These are phyloP conservation scores for Biston betularia DNA, from an alignment of 2,888 invertebrate genomes.

Conservation along the genomic window DNA sequence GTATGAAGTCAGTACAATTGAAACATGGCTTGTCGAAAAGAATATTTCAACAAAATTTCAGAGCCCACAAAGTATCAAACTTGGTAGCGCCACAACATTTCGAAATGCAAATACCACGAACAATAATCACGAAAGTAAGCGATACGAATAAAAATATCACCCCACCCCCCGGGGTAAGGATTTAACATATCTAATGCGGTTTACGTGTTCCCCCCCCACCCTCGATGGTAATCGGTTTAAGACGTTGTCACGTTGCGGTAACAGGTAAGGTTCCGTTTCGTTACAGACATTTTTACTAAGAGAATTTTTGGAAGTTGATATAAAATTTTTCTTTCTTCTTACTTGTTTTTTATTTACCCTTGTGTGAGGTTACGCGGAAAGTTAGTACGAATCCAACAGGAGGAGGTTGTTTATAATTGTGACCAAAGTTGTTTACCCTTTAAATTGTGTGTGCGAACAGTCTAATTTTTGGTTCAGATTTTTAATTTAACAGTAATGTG, in stretches of 20 bases:
- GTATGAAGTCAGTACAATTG: too few species aligned
- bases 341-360: not conserved
- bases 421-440: too few species aligned
- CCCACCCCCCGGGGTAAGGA: conserved; percentile 68
- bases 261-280: conserved; percentile 45
- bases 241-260: conserved; percentile 66
- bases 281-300: conserved; percentile 14
- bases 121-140: conserved; percentile 85
- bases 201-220: conserved; percentile 70
- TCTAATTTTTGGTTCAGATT: too few species aligned
- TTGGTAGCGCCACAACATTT: conserved; percentile 40
- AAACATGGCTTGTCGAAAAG: not conserved
- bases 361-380: too few species aligned
- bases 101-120: conserved; percentile 80
- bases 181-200: conserved; percentile 86
- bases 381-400: too few species aligned
- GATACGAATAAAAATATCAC: conserved; percentile 84
- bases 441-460: too few species aligned
- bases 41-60: not conserved
- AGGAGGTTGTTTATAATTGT: too few species aligned
- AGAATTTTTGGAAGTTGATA: not conserved
- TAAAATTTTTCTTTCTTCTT: too few species aligned
- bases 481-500: too few species aligned
- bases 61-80: conserved; percentile 51
- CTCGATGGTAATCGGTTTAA: conserved; percentile 81